phyloP scores from a whole-genome alignment of 1,140 invertebrate species.

The Drosophila ficusphila region DNA sequence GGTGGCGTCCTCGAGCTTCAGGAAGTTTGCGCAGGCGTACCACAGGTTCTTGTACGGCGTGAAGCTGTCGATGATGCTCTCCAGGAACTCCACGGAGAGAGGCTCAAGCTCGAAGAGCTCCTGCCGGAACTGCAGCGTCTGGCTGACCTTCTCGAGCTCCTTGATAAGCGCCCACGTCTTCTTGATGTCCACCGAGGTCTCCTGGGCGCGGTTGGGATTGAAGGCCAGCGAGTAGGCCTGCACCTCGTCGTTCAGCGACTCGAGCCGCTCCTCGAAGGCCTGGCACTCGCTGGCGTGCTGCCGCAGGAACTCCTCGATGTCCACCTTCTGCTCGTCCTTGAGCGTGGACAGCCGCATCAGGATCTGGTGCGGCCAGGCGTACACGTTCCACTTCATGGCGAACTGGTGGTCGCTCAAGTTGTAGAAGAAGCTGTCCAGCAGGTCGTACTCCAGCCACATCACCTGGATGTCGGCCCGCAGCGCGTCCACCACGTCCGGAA shows the following conservation, averaged over 20 bases:
- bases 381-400: constrained; percentile 79
- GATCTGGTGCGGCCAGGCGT: constrained; percentile 79
- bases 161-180: constrained; percentile 65
- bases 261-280: constrained; percentile 73
- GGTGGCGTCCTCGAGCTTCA: constrained; percentile 77
- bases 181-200: constrained; percentile 78
- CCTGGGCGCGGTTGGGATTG: constrained; percentile 65
- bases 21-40: constrained; percentile 71
- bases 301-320: constrained; percentile 77
- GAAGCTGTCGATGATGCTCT: constrained; percentile 68
- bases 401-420: constrained; percentile 76
- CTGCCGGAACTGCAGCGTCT: constrained; percentile 63
- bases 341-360: constrained; percentile 58
- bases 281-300: constrained; percentile 69
- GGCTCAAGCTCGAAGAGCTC: constrained; percentile 75
- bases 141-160: constrained; percentile 66
- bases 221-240: constrained; percentile 74
- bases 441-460: constrained; percentile 80
- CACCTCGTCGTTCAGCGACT: constrained; percentile 76
- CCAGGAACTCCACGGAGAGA: constrained; percentile 60
- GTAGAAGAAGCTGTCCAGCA: constrained; percentile 80
- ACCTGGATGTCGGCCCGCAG: constrained; percentile 70
- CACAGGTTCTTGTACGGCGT: constrained; percentile 69
- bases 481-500: constrained; percentile 69
- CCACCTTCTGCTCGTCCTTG: constrained; percentile 76